Conservation (phyloP, 1,140 invertebrate genomes). For the Heliconius congener region DNA sequence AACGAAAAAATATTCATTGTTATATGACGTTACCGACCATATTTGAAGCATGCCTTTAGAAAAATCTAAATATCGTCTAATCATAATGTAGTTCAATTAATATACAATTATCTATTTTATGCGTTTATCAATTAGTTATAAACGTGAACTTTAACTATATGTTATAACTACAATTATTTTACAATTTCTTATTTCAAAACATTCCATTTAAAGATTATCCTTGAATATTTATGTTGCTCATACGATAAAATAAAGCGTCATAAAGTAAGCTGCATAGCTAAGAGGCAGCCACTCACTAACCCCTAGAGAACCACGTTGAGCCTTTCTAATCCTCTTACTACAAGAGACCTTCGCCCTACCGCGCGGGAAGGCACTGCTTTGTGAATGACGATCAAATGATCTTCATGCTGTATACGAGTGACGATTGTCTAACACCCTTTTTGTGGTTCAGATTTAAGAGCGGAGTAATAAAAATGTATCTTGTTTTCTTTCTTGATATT, state of each 20-base stretch:
- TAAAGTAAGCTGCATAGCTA: conserved; percentile 31
- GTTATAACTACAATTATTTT: no score
- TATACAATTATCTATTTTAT: no score
- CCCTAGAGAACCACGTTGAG: conserved; percentile 30
- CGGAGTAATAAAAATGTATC: background rate
- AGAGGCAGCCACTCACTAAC: conserved; percentile 31
- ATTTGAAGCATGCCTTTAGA: no score
- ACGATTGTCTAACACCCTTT: background rate
- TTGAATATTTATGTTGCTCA: conserved; percentile 19
- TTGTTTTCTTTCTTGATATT: no score
- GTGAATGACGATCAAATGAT: conserved; percentile 21
- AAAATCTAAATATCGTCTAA: no score
- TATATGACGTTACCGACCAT: no score
- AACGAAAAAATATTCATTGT: no score
- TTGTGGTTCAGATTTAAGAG: background rate
- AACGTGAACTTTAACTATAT: no score
- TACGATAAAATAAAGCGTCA: conserved; percentile 26
- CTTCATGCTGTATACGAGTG: conserved; percentile 15
- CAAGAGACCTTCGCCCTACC: conserved; percentile 30
- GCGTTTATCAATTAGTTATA: no score
- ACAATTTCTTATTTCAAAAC: background rate
- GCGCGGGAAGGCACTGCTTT: conserved; percentile 23
- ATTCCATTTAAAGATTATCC: conserved; percentile 8
- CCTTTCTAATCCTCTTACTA: conserved; percentile 38
- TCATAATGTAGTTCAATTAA: no score